Evolutionary conservation across 2,113 vertebrate genomes (phyloP).

Genomic region (Ariopsis seemanni): DNA sequence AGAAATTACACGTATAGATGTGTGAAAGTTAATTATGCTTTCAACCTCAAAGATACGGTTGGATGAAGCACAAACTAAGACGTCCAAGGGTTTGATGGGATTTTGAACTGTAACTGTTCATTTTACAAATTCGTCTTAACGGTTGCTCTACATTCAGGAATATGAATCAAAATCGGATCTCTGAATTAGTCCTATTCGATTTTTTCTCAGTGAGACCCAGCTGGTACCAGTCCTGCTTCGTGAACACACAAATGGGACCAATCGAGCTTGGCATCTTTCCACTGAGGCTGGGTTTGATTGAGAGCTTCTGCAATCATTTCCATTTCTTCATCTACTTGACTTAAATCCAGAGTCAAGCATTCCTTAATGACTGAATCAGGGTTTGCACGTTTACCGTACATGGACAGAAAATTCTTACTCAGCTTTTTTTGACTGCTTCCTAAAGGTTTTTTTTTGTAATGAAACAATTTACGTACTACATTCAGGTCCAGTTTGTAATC

Average conservation of each 20-base stretch:
- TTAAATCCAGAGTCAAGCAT: constrained; percentile 14
- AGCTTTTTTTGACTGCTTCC: not conserved
- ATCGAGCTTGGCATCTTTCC: constrained; percentile 28
- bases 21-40: not conserved
- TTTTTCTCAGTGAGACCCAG: constrained; percentile 29
- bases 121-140: not conserved
- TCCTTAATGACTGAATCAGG: not conserved
- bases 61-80: not conserved
- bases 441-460: not conserved
- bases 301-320: constrained; percentile 21
- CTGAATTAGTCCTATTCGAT: constrained; percentile 12
- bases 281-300: constrained; percentile 21
- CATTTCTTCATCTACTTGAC: constrained; percentile 26
- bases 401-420: not conserved
- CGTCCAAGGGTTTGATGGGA: not conserved
- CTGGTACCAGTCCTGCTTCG: constrained; percentile 24
- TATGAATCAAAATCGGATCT: constrained; percentile 1
- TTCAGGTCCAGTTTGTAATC: not conserved
- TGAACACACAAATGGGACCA: constrained; percentile 33
- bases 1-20: not conserved
- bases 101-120: not conserved
- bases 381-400: not conserved
- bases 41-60: not conserved
- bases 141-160: not conserved
- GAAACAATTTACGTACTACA: not conserved